Evolutionary conservation across 2,113 vertebrate species (phyloP).

Genomic region (Orycteropus afer): DNA sequence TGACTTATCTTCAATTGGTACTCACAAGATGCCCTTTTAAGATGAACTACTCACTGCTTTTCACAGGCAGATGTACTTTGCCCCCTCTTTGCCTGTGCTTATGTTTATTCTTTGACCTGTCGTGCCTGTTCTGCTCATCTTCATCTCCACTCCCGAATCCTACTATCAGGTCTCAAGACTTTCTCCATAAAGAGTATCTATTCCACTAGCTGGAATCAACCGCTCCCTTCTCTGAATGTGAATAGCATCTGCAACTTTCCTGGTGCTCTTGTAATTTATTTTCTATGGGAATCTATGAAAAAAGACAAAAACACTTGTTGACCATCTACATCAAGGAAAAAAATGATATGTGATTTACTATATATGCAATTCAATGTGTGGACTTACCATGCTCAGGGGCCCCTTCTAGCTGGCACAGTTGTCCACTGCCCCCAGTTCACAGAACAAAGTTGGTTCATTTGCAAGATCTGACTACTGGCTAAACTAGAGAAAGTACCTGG

Average conservation of each 20-base stretch:
- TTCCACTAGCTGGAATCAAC: background rate
- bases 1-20: background rate
- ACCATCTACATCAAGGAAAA: background rate
- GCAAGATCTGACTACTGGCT: background rate
- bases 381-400: background rate
- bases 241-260: background rate
- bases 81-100: background rate
- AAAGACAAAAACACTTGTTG: background rate
- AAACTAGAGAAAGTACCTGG: background rate
- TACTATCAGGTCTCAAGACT: background rate
- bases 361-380: background rate
- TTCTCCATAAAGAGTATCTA: background rate
- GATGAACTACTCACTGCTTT: background rate
- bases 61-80: no score
- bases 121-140: background rate
- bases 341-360: background rate
- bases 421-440: background rate
- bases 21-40: background rate
- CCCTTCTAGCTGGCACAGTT: background rate
- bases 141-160: no score
- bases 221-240: background rate
- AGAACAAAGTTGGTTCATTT: background rate
- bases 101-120: background rate
- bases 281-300: background rate
- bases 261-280: background rate